Conservation (phyloP, 2,797 vertebrate genomes). For the Jordanella pulchra region DNA sequence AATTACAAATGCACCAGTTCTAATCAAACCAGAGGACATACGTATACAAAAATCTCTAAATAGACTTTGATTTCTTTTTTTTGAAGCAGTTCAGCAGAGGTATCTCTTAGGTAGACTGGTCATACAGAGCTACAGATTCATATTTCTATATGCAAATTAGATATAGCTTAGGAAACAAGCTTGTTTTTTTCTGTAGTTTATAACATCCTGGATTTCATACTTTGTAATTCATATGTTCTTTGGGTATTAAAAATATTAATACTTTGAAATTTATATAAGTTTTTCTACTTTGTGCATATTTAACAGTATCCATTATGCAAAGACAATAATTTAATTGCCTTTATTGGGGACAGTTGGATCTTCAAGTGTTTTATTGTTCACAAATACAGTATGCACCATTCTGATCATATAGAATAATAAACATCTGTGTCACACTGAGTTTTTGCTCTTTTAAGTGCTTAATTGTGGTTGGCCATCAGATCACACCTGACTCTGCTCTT, state of each 20-base stretch:
- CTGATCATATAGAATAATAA: neutral
- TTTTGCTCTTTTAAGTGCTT: conserved; percentile 21
- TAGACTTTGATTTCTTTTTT: neutral
- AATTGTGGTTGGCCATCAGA: conserved; percentile 30
- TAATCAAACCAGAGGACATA: neutral
- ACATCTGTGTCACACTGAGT: neutral
- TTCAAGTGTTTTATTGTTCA: too few species aligned
- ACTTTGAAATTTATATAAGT: too few species aligned
- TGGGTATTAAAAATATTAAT: too few species aligned
- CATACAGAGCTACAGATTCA: neutral
- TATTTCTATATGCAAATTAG: neutral
- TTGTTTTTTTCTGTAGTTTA: neutral
- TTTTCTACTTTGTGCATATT: too few species aligned
- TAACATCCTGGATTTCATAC: neutral
- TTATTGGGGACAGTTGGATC: too few species aligned
- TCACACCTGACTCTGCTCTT: conserved; percentile 25
- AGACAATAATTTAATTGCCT: too few species aligned
- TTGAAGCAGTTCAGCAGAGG: neutral
- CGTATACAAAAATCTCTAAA: neutral
- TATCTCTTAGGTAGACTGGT: neutral
- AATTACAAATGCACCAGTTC: neutral
- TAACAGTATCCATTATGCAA: too few species aligned
- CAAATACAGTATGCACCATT: neutral
- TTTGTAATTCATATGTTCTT: neutral
- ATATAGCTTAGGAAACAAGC: neutral